phyloP scores from a whole-genome alignment of 1,140 invertebrate species.

The Charaxes varanes region DNA sequence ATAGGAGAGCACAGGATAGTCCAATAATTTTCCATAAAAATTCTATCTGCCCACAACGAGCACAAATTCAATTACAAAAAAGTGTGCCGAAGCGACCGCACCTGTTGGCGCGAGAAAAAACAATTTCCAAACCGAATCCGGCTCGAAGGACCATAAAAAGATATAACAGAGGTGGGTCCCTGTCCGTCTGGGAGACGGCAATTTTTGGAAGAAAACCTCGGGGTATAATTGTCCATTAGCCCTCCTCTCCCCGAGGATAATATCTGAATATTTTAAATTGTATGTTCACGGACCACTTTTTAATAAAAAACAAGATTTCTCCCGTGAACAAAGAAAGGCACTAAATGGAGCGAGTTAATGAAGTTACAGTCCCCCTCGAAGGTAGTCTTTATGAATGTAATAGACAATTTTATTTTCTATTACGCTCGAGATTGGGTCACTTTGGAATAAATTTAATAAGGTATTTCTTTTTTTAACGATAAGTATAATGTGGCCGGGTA shows the following conservation, averaged over 20 bases:
- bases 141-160: constrained; percentile 30
- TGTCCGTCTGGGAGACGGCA: constrained; percentile 26
- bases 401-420: constrained; percentile 18
- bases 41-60: constrained; percentile 4
- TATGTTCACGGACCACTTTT: constrained; percentile 25
- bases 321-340: constrained; percentile 11
- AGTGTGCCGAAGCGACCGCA: constrained; percentile 19
- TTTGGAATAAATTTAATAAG: constrained; percentile 1
- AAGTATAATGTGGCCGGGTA: no score
- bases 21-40: constrained; percentile 13
- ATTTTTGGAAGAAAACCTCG: constrained; percentile 26
- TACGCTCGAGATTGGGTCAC: constrained; percentile 7
- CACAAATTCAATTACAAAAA: constrained; percentile 30
- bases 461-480: background rate
- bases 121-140: constrained; percentile 26
- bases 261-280: constrained; percentile 29
- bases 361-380: constrained; percentile 17
- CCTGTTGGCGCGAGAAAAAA: constrained; percentile 26
- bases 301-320: constrained; percentile 31
- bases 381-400: constrained; percentile 15
- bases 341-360: constrained; percentile 30
- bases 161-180: constrained; percentile 19
- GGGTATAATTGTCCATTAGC: constrained; percentile 26
- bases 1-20: background rate
- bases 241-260: constrained; percentile 3